These are phyloP conservation scores for Limonius californicus DNA, from an alignment of 1,140 invertebrate species.

Conservation along the genomic window DNA sequence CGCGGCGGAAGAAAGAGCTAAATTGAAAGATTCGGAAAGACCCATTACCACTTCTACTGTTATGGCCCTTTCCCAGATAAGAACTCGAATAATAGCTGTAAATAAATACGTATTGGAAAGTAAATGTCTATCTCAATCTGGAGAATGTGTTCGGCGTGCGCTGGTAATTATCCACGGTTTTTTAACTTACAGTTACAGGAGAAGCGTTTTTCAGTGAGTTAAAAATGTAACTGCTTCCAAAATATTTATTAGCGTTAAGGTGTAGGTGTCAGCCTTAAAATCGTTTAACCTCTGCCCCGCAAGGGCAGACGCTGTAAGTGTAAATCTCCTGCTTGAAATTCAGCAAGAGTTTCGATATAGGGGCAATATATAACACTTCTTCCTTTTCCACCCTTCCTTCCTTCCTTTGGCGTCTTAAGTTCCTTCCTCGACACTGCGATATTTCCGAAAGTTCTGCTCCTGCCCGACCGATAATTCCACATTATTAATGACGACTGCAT, in stretches of 20 bases:
- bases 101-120: conserved; percentile 19
- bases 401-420: conserved; percentile 37
- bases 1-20: conserved; percentile 30
- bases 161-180: too few relatives aligned
- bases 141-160: too few relatives aligned
- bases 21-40: conserved; percentile 32
- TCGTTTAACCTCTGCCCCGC: conserved; percentile 21
- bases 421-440: conserved; percentile 40
- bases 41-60: conserved; percentile 25
- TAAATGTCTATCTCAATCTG: not conserved
- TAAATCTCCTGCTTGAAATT: conserved; percentile 41
- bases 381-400: conserved; percentile 24
- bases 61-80: conserved; percentile 18
- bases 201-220: too few relatives aligned
- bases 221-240: too few relatives aligned
- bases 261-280: too few relatives aligned
- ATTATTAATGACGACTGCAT: conserved; percentile 36
- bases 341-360: conserved; percentile 35
- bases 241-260: too few relatives aligned
- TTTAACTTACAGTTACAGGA: too few relatives aligned
- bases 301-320: conserved; percentile 11
- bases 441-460: conserved; percentile 38
- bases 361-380: conserved; percentile 40
- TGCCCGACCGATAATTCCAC: conserved; percentile 36
- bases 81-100: conserved; percentile 18